Evolutionary conservation across 1,140 invertebrate genomes (phyloP).

Genomic region (Trichonephila inaurata): DNA sequence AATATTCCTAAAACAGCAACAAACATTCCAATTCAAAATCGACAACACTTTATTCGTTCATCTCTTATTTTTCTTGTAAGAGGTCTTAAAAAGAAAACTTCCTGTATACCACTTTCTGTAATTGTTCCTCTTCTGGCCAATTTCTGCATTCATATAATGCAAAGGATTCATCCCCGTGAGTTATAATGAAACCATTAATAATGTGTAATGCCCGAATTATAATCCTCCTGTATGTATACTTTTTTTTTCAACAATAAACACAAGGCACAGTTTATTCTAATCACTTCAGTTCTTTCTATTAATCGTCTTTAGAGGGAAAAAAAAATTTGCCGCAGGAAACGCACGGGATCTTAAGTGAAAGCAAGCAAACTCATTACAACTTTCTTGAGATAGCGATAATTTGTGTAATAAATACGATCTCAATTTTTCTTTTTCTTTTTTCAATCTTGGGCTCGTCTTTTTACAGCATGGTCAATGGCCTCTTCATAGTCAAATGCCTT

Average conservation of each 20-base stretch:
- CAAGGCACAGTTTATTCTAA: conserved; percentile 24
- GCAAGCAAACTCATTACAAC: background rate
- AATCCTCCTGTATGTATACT: background rate
- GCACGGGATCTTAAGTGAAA: background rate
- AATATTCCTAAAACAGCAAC: background rate
- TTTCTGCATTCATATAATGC: background rate
- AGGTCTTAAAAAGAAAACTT: background rate
- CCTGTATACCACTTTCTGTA: background rate
- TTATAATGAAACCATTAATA: conserved; percentile 26
- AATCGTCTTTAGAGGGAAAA: conserved; percentile 5
- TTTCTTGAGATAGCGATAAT: background rate
- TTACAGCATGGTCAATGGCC: background rate
- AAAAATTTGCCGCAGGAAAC: background rate
- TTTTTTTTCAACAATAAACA: background rate
- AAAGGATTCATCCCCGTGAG: background rate
- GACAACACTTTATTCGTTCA: background rate
- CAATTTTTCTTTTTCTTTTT: background rate
- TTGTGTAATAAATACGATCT: conserved; percentile 11
- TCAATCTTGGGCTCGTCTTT: background rate
- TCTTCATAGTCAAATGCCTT: background rate
- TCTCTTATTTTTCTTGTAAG: background rate
- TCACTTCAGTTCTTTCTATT: background rate
- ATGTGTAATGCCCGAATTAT: background rate
- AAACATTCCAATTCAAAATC: background rate
- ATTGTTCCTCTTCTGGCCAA: background rate